phyloP scores from a whole-genome alignment of 2,113 vertebrate genomes.

The Leptosomus discolor region DNA sequence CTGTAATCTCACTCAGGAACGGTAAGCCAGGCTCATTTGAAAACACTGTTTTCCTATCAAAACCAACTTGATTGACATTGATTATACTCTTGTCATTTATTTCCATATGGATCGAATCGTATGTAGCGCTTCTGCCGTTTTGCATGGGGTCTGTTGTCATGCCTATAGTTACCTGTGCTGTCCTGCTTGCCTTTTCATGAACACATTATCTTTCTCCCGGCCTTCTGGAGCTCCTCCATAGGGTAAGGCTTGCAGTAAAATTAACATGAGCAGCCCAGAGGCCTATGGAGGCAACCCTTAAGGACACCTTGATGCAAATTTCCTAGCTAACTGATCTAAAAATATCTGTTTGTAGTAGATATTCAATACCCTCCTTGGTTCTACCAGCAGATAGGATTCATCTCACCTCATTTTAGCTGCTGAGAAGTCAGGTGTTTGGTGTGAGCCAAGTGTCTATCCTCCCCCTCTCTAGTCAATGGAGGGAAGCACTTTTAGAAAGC shows the following conservation, averaged over 20 bases:
- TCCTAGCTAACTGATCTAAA: not conserved
- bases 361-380: not conserved
- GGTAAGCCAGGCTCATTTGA: not conserved
- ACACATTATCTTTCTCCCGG: not conserved
- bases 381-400: not conserved
- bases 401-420: constrained; percentile 63
- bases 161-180: not conserved
- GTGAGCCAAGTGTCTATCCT: constrained; percentile 50
- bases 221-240: not conserved
- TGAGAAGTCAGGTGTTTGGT: constrained; percentile 32
- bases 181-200: not conserved
- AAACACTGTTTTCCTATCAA: not conserved
- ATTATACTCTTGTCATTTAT: not conserved
- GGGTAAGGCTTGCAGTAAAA: not conserved
- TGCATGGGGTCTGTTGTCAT: not conserved
- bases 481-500: constrained; percentile 42
- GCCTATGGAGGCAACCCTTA: not conserved
- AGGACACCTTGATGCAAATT: not conserved
- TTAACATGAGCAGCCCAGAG: not conserved
- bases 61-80: not conserved
- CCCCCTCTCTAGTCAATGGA: constrained; percentile 62
- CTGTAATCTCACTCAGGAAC: not conserved
- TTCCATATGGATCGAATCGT: not conserved
- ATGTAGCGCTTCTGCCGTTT: not conserved
- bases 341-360: constrained; percentile 7